Base-by-base conservation (phyloP, 2,888 invertebrate genomes). In the Lithophane leautieri region DNA sequence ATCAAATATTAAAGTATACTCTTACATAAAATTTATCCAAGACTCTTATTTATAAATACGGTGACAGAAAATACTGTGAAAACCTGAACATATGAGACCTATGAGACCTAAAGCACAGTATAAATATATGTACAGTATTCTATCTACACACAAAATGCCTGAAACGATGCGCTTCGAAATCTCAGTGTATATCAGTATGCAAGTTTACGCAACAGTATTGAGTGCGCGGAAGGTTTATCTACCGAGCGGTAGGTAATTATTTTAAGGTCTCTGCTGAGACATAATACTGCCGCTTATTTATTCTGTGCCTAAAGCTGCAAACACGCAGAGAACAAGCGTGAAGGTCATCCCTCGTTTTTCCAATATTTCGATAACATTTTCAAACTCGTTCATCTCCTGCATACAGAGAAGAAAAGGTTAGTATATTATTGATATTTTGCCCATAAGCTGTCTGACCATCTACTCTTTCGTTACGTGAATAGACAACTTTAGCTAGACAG, bases 401-500 rank as follows among this genome's bases (percentile, higher is more conserved):
- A 9, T 4, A 9, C 2, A 11, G 9, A 22, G 4, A 69, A 22
- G 6, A 34, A 70, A 25, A n/a, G 14, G 6, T 25, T 25, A 22
- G 22, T 16, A 8, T 73, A 73, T 16, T 14, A 25, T 54, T 25
- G 6, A 3, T 28, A 25, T 1, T 47, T 40, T 12, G 4, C 6
- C 8, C n/a, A 65, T 19, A 47, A 75, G 25, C 19, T 50, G 8
- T 28, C 34, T 9, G 42, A 11, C 16, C 1, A 12, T 58, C 44
- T 19, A 63, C 7, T 63, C 3, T 16, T 12, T 25, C 14, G 25
- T 14, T 61, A 25, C 14, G 14, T 25, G 69, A 79, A 52, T 70
- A 63, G 2, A 42, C n/a, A 50, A 22, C 22, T 76, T 76, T 58
- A 81, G 16, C 19, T 34, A 66, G 52, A 52, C 67, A 60, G 9